Base-by-base conservation (phyloP, 1,140 invertebrate species). In the Cydia amplana region DNA sequence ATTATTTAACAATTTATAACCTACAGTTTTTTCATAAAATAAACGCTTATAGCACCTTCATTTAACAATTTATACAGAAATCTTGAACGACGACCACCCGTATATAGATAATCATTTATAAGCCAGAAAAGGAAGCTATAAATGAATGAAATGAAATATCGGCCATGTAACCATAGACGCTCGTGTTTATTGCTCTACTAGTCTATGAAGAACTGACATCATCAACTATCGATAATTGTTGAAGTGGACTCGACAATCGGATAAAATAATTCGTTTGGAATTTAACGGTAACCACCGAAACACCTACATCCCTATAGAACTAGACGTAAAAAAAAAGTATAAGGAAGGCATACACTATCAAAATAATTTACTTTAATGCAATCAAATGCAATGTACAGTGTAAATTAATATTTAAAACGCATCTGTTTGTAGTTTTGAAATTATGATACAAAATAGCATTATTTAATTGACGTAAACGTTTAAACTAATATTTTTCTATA, bases 1-100 rank as follows among this genome's bases (percentile, higher is more conserved):
- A 99, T 99, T 94, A 93, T 95, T 93, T 88, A 90, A 90, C 85
- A 90, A 90, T 90, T 88, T 89, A 90, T 91, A 91, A 87, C 88
- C 92, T 93, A 92, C 90, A 90, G 87, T 78, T 88, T 90, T 91
- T 87, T 88, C 90, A 93, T 91, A 91, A 93, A 93, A 92, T 87
- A 82, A 91, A 93, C 90, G 90, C 88, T 81, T 92, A 93, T 87
- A 93, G 89, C 89, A 93, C 90, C 91, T 89, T 91, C 91, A 93
- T 91, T 93, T 91, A 93, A 86, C 90, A 87, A 86, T 91, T 91
- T 87, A 85, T 87, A 90, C 86, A 84, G 86, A 91, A 89, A 89
- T 87, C 85, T 88, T 82, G 75, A 85, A 87, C 85, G 87, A 91
- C 81, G 86, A 91, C 89, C 90, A 84, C 87, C 91, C 89, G 88